Base-by-base conservation (phyloP, 2,888 invertebrate species). In the Dasypolia templi region DNA sequence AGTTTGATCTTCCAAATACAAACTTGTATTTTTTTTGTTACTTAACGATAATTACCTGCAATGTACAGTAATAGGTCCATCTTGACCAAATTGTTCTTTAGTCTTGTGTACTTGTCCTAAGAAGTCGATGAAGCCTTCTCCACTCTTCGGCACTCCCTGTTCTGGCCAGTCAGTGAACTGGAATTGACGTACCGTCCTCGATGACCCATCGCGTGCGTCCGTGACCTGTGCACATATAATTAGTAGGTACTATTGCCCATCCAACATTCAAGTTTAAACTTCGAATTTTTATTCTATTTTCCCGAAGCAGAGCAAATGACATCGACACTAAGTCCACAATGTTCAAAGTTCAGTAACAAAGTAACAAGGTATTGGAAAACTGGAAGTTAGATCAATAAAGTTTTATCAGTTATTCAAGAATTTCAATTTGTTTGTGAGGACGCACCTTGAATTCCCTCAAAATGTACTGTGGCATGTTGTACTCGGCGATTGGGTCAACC, bases 31-130 rank as follows among this genome's bases (percentile, higher is more conserved):
- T 26, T 53, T 51, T 53, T 53, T 51, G n/a, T 2, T 39, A 39
- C 14, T 14, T 53, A 53, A 9, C 39, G 26, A 78, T 39, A 63
- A 62, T 72, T 44, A 98, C 98, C 98, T 98, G 97, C 99, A 99
- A 94, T 99, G 99, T 42, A 99, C 99, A 65, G 99, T 99, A 83
- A 99, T 99, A 0, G 99, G 99, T 14, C 99, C 99, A 91, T 99
- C 99, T 92, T 99, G 99, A 11, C 99, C 99, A 93, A 99, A 99
- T 94, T 99, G 99, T 92, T 99, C 99, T 96, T 99, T 99, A 69
- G 99, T 99, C 96, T 99, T 99, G 96, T 99, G 99, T 65, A 99
- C 99, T 94, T 99, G 99, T 12, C 99, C 99, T 87, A 99, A 99
- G 96, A 99, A 99, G 95, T 99, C 99, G 87, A 99, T 99, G 96